phyloP scores from a whole-genome alignment of 2,888 invertebrate species.

The Caenorhabditis sinica region DNA sequence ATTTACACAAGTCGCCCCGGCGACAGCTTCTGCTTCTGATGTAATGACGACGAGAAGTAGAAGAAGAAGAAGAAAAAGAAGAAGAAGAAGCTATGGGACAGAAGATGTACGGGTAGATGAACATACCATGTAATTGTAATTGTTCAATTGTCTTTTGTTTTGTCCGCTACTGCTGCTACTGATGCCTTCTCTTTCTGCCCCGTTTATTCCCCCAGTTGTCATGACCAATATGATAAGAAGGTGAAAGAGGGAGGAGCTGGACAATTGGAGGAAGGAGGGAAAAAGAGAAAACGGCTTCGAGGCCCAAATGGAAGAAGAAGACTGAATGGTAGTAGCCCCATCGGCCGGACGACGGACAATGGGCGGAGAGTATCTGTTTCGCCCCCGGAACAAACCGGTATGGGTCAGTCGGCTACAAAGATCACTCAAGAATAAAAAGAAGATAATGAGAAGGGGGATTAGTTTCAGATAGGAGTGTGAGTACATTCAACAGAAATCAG shows the following conservation, averaged over 20 bases:
- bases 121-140: constrained; percentile 65
- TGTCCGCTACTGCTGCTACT: constrained; percentile 29
- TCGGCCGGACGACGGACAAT: constrained; percentile 2
- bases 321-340: constrained; percentile 15
- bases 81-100: constrained; percentile 35
- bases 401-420: constrained; percentile 48
- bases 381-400: constrained; percentile 58
- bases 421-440: constrained; percentile 32
- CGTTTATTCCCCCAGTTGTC: constrained; percentile 45
- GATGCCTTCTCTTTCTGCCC: constrained; percentile 10
- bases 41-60: constrained; percentile 57
- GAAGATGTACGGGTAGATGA: constrained; percentile 61
- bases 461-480: constrained; percentile 1
- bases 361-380: constrained; percentile 34
- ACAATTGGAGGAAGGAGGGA: constrained; percentile 14
- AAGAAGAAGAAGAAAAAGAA: constrained; percentile 16
- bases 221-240: constrained; percentile 64
- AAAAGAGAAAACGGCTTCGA: constrained; percentile 28
- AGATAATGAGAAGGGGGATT: not conserved
- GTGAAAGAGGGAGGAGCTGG: constrained; percentile 62
- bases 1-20: constrained; percentile 63
- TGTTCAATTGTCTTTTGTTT: constrained; percentile 64
- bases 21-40: constrained; percentile 61
- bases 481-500: not conserved
- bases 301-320: constrained; percentile 4